Percentiles rank a stretch among this genome's conserved stretches.
phyloP scores from a whole-genome alignment of 2,797 vertebrate genomes.

The Pseudochaenichthys georgianus region DNA sequence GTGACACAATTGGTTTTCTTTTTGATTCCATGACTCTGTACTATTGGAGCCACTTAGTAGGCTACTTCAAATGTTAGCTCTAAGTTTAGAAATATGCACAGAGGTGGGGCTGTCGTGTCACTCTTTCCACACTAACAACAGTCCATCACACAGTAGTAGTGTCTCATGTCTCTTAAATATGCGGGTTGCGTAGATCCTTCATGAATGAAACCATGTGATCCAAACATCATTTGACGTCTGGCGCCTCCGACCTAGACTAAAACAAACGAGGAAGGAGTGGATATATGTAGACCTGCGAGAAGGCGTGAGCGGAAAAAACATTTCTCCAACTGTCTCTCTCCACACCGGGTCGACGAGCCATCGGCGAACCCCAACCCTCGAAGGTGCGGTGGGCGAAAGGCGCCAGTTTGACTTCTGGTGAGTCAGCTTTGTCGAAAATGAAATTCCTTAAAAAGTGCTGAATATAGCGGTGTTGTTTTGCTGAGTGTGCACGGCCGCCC shows the following conservation, averaged over 20 bases:
- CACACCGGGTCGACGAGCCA: slow-evolving; percentile 49
- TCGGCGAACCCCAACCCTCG: slow-evolving; percentile 47
- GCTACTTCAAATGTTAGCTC: slow-evolving; percentile 29
- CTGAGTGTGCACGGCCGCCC: slow-evolving; percentile 69
- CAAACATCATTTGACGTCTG: slow-evolving; percentile 97
- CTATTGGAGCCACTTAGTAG: slow-evolving; percentile 26
- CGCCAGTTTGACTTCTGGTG: slow-evolving; percentile 75
- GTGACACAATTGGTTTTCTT: slow-evolving; percentile 2
- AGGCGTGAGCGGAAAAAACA: slow-evolving; percentile 70
- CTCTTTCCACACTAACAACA: slow-evolving; percentile 53
- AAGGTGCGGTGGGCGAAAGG: slow-evolving; percentile 60
- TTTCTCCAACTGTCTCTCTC: slow-evolving; percentile 68
- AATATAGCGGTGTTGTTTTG: slow-evolving; percentile 69
- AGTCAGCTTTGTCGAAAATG: slow-evolving; percentile 61
- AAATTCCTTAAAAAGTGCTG: slow-evolving; percentile 67
- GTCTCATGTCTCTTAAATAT: slow-evolving; percentile 80
- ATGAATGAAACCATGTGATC: slow-evolving; percentile 98
- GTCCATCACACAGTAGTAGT: slow-evolving; percentile 60
- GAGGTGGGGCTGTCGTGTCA: slow-evolving; percentile 58
- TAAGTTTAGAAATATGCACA: slow-evolving; percentile 56
- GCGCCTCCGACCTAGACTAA: slow-evolving; percentile 80
- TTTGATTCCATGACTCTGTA: not conserved
- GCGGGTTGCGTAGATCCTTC: slow-evolving; percentile 87
- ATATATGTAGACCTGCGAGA: slow-evolving; percentile 69
- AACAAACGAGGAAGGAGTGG: slow-evolving; percentile 84